Evolutionary conservation across 2,113 vertebrate species (phyloP), one percentile per base, ranked within the genome.

Genomic region (Malurus melanocephalus): DNA sequence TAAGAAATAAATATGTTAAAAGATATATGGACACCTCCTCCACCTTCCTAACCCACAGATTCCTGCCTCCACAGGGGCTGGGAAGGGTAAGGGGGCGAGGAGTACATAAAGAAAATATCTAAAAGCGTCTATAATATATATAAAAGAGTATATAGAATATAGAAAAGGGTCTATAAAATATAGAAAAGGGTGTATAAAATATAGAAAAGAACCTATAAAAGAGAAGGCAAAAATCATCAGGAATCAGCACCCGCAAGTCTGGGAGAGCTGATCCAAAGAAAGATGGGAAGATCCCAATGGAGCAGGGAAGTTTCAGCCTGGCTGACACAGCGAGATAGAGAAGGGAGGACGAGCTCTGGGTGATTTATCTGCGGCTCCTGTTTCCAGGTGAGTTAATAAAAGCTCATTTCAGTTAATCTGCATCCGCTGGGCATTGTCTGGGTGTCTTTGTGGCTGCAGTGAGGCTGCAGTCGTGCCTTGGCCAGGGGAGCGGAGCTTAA

Each of bases 361-460:
- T 62, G 56, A 64, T 71, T 91, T 62, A 48, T 61, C 73, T 74
- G 57, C 73, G 33, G 3, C 19, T 92, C 30, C 33, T 43, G 1
- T 26, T 72, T 85, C 59, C 67, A 92, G 59, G 52, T 62, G 71
- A 93, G 87, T 93, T 92, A 20, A 94, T 95, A 73, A 89, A 87
- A 87, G 13, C 30, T 75, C 16, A 30, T 79, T 84, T 20, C 38
- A 12, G 53, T 85, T 74, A 46, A 89, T 90, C 72, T 89, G 35
- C 48, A 66, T 55, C 67, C 7, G 0, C 26, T 69, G 85, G 85
- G 56, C 7, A 7, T 48, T 77, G 67, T 48, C 59, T 75, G 18
- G 32, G 23, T 68, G 53, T 55, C 67, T 89, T 18, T 82, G 60
- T 43, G 72, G 42, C 77, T 67, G 56, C 10, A 83, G 68, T 14